Evolutionary conservation across 1,140 invertebrate genomes (phyloP).

Genomic region (Nasonia giraulti): DNA sequence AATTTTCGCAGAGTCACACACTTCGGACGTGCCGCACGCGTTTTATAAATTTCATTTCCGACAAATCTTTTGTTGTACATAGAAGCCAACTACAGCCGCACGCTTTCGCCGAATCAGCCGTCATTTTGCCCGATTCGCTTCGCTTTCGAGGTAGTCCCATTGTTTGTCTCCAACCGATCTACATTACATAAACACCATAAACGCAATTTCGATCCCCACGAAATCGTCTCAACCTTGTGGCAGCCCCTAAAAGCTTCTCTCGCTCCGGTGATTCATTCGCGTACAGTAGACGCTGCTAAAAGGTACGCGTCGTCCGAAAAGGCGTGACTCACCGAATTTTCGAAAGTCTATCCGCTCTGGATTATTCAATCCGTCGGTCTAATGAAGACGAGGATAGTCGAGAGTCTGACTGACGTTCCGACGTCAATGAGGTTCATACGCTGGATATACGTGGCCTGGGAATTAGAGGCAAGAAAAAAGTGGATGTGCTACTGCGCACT

Average conservation of each 20-base stretch:
- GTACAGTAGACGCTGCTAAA: no score
- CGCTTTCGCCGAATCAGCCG: not conserved
- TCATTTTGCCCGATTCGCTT: not conserved
- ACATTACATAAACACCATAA: no score
- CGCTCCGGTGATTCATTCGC: not conserved
- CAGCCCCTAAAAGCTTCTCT: not conserved
- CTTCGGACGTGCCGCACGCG: no score
- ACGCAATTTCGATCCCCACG: not conserved
- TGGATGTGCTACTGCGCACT: not conserved
- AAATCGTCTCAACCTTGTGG: not conserved
- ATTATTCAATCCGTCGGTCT: constrained; percentile 1
- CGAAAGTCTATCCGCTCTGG: not conserved
- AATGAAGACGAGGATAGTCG: constrained; percentile 19
- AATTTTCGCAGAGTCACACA: no score
- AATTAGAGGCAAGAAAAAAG: not conserved
- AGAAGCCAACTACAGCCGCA: not conserved
- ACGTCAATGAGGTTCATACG: constrained; percentile 20
- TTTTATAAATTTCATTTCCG: not conserved
- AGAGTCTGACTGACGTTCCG: not conserved
- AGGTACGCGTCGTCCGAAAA: not conserved
- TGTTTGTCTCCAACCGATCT: not conserved
- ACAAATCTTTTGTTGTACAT: not conserved
- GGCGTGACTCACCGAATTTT: not conserved
- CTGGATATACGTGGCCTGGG: not conserved
- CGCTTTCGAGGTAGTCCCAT: not conserved